Conservation (phyloP, 2,113 vertebrate species). For the Terrapene triunguis region DNA sequence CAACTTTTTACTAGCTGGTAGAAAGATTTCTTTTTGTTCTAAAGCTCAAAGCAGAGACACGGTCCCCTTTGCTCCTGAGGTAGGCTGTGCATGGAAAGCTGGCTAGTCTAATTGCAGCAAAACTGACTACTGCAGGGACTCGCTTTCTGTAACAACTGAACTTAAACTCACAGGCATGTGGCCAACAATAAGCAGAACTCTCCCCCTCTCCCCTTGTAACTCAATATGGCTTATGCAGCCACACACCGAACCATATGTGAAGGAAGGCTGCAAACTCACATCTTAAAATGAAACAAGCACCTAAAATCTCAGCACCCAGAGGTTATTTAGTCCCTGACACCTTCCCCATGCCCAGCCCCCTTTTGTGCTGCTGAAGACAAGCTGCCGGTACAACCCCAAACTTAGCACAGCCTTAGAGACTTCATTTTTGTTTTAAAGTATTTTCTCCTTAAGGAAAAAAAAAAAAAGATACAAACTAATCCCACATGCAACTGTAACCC, state of each 20-base stretch:
- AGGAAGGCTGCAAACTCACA: not conserved
- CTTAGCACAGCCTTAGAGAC: not conserved
- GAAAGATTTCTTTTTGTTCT: not conserved
- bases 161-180: rapidly evolving
- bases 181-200: not conserved
- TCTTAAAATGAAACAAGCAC: not conserved
- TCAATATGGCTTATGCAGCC: not conserved
- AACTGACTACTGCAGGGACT: not conserved
- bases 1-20: not conserved
- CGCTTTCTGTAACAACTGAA: not conserved
- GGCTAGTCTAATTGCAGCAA: not conserved
- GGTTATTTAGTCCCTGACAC: not conserved
- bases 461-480: not conserved
- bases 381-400: not conserved
- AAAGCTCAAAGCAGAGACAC: not conserved
- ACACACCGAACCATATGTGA: not conserved
- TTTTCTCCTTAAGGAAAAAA: not conserved
- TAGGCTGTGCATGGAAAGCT: not conserved
- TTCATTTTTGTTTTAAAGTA: rapidly evolving
- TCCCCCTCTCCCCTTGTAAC: not conserved
- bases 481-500: not conserved
- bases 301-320: not conserved
- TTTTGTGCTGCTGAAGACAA: rapidly evolving
- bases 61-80: not conserved
- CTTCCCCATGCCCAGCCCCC: not conserved